phyloP scores from a whole-genome alignment of 2,888 invertebrate genomes.

The Sycophila texana region DNA sequence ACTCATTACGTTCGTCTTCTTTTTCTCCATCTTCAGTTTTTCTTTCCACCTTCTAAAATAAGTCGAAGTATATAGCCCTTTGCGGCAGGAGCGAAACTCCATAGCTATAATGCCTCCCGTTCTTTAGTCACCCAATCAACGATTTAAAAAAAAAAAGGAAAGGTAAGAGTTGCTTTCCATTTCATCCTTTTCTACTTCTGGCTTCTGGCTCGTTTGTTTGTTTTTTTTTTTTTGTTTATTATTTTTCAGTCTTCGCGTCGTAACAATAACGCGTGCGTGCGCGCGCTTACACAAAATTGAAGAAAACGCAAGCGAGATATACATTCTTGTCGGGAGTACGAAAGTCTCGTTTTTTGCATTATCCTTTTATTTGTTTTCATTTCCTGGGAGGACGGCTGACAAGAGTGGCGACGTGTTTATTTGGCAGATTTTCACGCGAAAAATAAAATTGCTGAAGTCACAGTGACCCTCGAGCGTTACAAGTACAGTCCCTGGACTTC shows the following conservation, averaged over 20 bases:
- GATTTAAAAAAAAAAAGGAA: conserved; percentile 41
- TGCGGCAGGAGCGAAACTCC: conserved; percentile 29
- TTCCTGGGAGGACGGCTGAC: conserved; percentile 39
- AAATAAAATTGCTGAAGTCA: neutral
- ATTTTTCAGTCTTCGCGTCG: conserved; percentile 55
- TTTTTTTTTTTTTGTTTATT: conserved; percentile 41
- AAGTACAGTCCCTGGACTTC: no score
- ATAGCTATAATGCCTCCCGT: conserved; percentile 23
- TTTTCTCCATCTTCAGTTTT: conserved; percentile 3
- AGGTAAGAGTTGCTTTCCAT: conserved; percentile 35
- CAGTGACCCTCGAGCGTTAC: no score
- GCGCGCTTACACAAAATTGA: conserved; percentile 46
- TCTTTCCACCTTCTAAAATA: conserved; percentile 2
- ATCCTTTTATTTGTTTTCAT: conserved; percentile 4
- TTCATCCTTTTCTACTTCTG: conserved; percentile 36
- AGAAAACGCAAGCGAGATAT: conserved; percentile 30
- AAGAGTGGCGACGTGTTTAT: conserved; percentile 42
- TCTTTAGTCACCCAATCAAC: conserved; percentile 25
- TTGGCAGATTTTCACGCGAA: conserved; percentile 33
- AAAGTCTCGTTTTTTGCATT: neutral
- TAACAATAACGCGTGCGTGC: conserved; percentile 38
- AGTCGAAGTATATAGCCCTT: conserved; percentile 2
- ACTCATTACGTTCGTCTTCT: conserved; percentile 27
- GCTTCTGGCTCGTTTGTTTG: conserved; percentile 33
- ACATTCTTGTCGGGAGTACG: conserved; percentile 14